phyloP scores from a whole-genome alignment of 2,888 invertebrate species.

The Furcula furcula region DNA sequence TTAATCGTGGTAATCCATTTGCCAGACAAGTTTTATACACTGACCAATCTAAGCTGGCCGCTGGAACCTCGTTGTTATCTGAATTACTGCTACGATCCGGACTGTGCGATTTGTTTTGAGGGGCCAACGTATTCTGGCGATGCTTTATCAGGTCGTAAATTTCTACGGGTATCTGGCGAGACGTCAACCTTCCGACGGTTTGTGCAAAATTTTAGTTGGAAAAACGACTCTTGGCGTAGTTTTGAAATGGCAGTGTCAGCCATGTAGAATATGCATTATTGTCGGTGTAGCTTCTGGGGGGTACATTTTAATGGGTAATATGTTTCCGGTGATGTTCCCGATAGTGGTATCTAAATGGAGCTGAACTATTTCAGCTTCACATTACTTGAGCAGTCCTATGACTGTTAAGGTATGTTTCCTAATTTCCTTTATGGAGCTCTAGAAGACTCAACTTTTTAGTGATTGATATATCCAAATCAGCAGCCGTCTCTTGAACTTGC shows the following conservation, averaged over 20 bases:
- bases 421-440: no score
- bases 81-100: slow-evolving; percentile 18
- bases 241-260: slow-evolving; percentile 9
- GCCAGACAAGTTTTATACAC: slow-evolving; percentile 66
- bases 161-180: slow-evolving; percentile 65
- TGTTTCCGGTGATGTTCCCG: not conserved
- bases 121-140: slow-evolving; percentile 52
- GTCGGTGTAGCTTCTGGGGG: not conserved
- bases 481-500: no score
- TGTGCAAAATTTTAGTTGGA: slow-evolving; percentile 55
- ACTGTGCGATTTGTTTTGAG: slow-evolving; percentile 39
- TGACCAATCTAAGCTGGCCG: slow-evolving; percentile 49
- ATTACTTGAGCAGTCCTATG: no score
- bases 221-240: slow-evolving; percentile 37
- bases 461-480: no score
- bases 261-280: not conserved
- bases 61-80: slow-evolving; percentile 25
- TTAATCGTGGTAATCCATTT: slow-evolving; percentile 76
- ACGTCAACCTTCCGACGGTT: slow-evolving; percentile 61
- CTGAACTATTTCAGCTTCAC: not conserved
- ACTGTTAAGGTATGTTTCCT: no score
- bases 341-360: not conserved
- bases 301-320: not conserved
- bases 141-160: slow-evolving; percentile 77
- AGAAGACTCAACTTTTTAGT: no score